phyloP scores from a whole-genome alignment of 2,888 invertebrate genomes.

The Falcaria lacertinaria region DNA sequence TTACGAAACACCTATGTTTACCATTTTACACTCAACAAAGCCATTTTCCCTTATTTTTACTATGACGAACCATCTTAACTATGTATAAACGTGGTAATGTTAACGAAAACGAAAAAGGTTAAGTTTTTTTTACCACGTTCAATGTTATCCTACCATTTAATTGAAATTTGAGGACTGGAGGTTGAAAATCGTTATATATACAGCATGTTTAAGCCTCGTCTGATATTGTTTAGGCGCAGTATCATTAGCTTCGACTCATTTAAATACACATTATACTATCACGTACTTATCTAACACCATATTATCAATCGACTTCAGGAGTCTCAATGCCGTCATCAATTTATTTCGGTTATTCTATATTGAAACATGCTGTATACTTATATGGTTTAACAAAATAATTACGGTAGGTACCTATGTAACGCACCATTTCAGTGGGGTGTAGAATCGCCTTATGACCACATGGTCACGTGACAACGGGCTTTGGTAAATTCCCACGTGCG shows the following conservation, averaged over 20 bases:
- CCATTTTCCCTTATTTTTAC: conserved; percentile 16
- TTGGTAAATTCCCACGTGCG: no score
- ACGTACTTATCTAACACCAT: background rate
- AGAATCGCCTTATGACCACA: no score
- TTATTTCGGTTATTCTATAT: background rate
- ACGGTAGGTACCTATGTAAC: no score
- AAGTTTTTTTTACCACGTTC: background rate
- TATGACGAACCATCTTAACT: conserved; percentile 17
- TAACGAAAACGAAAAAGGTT: background rate
- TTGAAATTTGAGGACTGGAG: background rate
- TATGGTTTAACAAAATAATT: no score
- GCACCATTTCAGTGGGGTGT: no score
- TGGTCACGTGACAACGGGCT: no score
- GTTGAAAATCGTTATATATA: background rate
- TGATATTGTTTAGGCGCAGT: background rate
- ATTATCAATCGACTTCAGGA: background rate
- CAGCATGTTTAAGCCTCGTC: background rate
- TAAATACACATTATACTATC: no score
- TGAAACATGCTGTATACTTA: background rate
- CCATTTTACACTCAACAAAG: conserved; percentile 12
- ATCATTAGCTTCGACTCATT: no score
- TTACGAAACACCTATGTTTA: conserved; percentile 32
- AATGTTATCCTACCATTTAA: background rate
- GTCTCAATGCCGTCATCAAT: background rate
- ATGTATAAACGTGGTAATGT: conserved; percentile 17